Base-by-base conservation (phyloP, 2,113 vertebrate species). In the Candoia aspera region DNA sequence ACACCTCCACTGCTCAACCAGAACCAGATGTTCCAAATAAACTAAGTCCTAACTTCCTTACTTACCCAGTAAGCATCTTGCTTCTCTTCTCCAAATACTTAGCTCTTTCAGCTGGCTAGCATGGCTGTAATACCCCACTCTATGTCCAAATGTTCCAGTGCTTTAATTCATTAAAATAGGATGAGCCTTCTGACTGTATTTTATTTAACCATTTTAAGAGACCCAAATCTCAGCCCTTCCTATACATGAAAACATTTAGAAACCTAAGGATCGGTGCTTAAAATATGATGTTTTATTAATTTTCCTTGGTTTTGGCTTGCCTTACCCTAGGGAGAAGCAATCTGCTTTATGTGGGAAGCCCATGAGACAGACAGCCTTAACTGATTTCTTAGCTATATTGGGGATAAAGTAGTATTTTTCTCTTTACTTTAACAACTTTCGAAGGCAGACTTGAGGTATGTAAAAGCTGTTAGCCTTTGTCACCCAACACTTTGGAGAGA, bases 31-130 rank as follows among this genome's bases (percentile, higher is more conserved):
- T 58, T 85, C 53, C 57, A 37, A n/a, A 26, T 88, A 84, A 59
- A 54, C 87, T 92, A 24, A 87, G 83, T 62, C 84, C 84, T 85
- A 64, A 54, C 13, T 94, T 89, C 59, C 84, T 94, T 89, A 79
- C 1, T 90, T 90, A 19, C 90, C 17, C 90, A 0, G 26, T 23
- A 8, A 91, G 3, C 86, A 37, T 29, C 24, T 93, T 91, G 84
- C 91, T 93, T 86, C n/a, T 42, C 23, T 94, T 0, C 12, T 33
- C 15, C 8, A 60, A 93, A 55, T 88, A 62, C 58, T 87, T 58
- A 17, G 62, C 33, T 79, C 49, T 55, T 83, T 60, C 59, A 57
- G 37, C 62, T 79, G 62, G 54, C 49, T 57, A 55, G 21, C 57
- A 64, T 12, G 23, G 8, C 68, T 92, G 37, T 2, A 4, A 21